These are phyloP conservation scores for Proisotoma minuta DNA, from an alignment of 2,888 invertebrate genomes.

Conservation along the genomic window DNA sequence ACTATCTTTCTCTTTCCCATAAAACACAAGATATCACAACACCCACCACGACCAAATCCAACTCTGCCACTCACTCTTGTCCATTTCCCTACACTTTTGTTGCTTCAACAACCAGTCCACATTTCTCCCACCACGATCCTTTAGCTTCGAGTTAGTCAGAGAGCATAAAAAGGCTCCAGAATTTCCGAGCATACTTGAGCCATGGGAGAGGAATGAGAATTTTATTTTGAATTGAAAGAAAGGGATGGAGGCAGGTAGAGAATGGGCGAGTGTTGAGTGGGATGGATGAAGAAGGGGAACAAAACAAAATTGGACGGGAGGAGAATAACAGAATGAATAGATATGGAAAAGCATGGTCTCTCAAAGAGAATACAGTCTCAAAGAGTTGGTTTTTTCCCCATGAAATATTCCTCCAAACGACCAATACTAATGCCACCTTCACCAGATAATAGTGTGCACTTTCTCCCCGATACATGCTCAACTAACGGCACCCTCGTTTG, in stretches of 20 bases:
- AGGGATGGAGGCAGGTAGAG: background rate
- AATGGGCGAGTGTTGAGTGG: background rate
- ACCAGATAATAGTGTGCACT: background rate
- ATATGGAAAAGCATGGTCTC: background rate
- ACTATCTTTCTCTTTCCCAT: too few species aligned
- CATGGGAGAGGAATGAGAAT: constrained; percentile 8
- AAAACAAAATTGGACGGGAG: background rate
- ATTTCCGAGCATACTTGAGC: background rate
- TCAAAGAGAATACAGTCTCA: too few species aligned
- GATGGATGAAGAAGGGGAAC: background rate
- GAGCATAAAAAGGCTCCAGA: too few species aligned
- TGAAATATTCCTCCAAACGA: background rate
- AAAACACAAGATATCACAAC: too few species aligned
- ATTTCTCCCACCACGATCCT: too few species aligned
- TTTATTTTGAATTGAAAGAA: background rate
- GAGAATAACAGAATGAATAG: background rate
- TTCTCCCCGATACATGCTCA: background rate
- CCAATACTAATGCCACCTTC: background rate
- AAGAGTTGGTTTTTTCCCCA: background rate
- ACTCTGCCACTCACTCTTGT: too few species aligned
- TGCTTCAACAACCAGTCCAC: too few species aligned
- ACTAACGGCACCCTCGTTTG: background rate
- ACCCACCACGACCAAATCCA: too few species aligned
- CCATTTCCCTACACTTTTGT: too few species aligned
- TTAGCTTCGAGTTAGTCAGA: too few species aligned